Evolutionary conservation across 2,888 invertebrate genomes (phyloP).

Genomic region (Xanthia icteritia): DNA sequence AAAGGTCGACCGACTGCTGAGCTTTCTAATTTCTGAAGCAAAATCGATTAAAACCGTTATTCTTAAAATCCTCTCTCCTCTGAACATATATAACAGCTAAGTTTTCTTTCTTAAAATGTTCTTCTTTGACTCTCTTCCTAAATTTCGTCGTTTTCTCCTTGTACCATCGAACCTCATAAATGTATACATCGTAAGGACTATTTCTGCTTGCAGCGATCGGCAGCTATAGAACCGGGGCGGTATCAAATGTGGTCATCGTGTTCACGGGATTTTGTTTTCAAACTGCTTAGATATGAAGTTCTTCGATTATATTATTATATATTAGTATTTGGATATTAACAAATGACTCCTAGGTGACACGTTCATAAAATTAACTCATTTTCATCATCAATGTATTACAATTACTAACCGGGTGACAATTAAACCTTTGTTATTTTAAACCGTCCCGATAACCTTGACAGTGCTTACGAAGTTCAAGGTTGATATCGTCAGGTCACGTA

Average conservation of each 20-base stretch:
- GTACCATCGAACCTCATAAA: too few species aligned
- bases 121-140: neutral
- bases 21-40: constrained; percentile 2
- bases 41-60: neutral
- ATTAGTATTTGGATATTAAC: neutral
- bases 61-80: neutral
- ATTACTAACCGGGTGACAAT: constrained; percentile 46
- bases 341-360: constrained; percentile 11
- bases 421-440: constrained; percentile 55
- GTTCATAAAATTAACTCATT: constrained; percentile 30
- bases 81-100: neutral
- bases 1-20: neutral
- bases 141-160: neutral
- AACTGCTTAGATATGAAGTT: too few species aligned
- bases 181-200: too few species aligned
- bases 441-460: constrained; percentile 55
- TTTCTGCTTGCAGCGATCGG: too few species aligned
- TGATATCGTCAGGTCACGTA: constrained; percentile 58
- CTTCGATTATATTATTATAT: too few species aligned
- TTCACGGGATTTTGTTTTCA: too few species aligned
- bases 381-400: constrained; percentile 42
- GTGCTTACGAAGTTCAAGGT: constrained; percentile 61
- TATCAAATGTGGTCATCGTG: too few species aligned
- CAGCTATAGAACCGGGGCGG: too few species aligned
- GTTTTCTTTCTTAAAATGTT: neutral